phyloP scores from a whole-genome alignment of 2,888 invertebrate species.

The Sminthurides aquaticus region DNA sequence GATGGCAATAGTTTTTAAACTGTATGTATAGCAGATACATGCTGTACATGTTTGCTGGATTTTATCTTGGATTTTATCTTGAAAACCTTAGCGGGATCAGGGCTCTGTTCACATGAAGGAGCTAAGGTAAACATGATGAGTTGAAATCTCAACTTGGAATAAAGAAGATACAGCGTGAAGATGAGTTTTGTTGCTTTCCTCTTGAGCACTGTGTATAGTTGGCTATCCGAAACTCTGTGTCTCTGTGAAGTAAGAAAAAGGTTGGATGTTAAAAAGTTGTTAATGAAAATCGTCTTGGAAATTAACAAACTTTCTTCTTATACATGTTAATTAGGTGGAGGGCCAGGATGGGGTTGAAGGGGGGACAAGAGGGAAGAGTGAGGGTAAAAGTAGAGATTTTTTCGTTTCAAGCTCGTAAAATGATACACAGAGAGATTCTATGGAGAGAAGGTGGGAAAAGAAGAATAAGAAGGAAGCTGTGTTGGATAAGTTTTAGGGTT shows the following conservation, averaged over 20 bases:
- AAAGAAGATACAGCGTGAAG: neutral
- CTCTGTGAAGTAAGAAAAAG: neutral
- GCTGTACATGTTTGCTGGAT: too few relatives aligned
- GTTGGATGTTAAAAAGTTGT: constrained; percentile 19
- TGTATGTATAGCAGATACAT: too few relatives aligned
- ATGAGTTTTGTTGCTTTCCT: too few relatives aligned
- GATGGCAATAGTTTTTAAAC: neutral
- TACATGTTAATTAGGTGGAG: constrained; percentile 2
- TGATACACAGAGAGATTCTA: neutral
- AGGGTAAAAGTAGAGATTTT: neutral
- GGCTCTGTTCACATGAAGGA: too few relatives aligned
- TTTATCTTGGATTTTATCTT: too few relatives aligned
- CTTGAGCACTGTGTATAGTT: neutral
- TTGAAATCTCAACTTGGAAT: neutral
- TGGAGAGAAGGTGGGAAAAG: too few relatives aligned
- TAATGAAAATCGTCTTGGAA: constrained; percentile 34
- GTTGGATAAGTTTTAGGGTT: too few relatives aligned
- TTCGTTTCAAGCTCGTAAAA: neutral
- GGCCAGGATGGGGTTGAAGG: too few relatives aligned
- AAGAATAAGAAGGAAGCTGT: too few relatives aligned
- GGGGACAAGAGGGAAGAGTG: too few relatives aligned
- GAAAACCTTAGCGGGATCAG: neutral
- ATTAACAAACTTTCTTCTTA: constrained; percentile 15
- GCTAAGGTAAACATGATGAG: too few relatives aligned
- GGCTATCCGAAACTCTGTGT: neutral